Base-by-base conservation (phyloP, 1,140 invertebrate genomes). In the Macrostomum lignano region DNA sequence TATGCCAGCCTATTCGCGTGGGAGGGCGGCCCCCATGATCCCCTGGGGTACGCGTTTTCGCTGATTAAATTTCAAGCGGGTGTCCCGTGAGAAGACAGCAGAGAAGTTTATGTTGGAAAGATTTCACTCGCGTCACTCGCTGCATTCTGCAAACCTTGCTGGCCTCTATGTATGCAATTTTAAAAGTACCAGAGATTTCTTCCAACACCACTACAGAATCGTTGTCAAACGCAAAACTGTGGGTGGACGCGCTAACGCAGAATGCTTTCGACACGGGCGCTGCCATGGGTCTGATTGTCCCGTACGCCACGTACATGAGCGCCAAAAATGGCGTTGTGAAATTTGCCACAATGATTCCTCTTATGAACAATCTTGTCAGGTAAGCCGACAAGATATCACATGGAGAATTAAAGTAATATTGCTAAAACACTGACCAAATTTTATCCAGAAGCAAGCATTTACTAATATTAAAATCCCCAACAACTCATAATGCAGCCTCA, bases 191-290 rank as follows among this genome's bases (percentile, higher is more conserved):
- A 19, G 6, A 5, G 7, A 19, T 2, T 10, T 11, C 10, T 28
- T 11, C 28, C 37, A 32, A 23, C n/a, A n/a, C n/a, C n/a, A n/a
- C n/a, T 40, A 15, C 30, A 52, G 50, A 42, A 15, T 44, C 46
- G 0, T 44, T 52, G 14, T 33, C 34, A 5, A 37, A 51, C 11
- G 46, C 48, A 1, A 36, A 44, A 6, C 15, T 49, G 1, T 52
- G 48, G 48, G 44, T 52, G 15, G 47, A 51, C 30, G 48, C 48
- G 1, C 31, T 46, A 1, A 46, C 43, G 31, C 50, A 52, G 38
- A 52, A 52, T 38, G 50, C 50, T 2, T 51, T 51, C 31, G 50
- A 52, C 31, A 51, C 50, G 0, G 47, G 47, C 3, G 50, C 48
- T 1, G 50, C 47, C 1, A 39, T 43, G 36, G 50, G 50, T 1